These are phyloP conservation scores for Apostichopus parvimensis DNA, from an alignment of 35 echinoderm and acorn worm genomes.

Conservation along the genomic window DNA sequence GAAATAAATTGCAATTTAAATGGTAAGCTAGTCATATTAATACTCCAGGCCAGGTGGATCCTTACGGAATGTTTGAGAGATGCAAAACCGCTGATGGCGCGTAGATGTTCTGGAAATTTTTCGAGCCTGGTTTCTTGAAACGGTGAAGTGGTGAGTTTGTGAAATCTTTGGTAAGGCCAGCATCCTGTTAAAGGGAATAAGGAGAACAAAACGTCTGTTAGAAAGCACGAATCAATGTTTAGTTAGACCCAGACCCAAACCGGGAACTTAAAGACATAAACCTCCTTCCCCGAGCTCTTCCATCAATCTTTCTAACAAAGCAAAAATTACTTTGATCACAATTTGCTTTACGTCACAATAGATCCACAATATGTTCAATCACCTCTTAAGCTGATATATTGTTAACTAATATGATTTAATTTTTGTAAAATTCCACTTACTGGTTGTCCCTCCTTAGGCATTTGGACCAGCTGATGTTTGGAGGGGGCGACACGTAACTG, in stretches of 20 bases:
- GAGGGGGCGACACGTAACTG: constrained; percentile 83
- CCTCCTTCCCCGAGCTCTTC: no score
- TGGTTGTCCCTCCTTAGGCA: constrained; percentile 90
- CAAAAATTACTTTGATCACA: no score
- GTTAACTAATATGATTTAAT: no score
- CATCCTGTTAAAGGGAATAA: constrained; percentile 70
- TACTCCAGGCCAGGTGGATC: neutral
- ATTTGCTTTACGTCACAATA: no score
- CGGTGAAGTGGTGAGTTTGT: constrained; percentile 96
- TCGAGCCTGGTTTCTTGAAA: constrained; percentile 99
- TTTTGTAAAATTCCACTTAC: constrained; percentile 48
- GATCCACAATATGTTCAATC: no score
- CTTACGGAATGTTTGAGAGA: constrained; percentile 99
- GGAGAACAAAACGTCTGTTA: neutral
- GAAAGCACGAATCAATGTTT: no score
- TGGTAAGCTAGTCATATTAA: no score
- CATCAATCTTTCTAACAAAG: no score
- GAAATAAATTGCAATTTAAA: no score
- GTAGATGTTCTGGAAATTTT: constrained; percentile 99
- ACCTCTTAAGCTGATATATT: no score
- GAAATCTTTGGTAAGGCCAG: constrained; percentile 98
- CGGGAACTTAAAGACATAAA: no score
- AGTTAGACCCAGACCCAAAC: no score
- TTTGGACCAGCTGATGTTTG: constrained; percentile 79
- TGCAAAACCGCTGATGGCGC: constrained; percentile 91